These are phyloP conservation scores for Sciaenops ocellatus DNA, from an alignment of 2,797 vertebrate species.

Conservation along the genomic window DNA sequence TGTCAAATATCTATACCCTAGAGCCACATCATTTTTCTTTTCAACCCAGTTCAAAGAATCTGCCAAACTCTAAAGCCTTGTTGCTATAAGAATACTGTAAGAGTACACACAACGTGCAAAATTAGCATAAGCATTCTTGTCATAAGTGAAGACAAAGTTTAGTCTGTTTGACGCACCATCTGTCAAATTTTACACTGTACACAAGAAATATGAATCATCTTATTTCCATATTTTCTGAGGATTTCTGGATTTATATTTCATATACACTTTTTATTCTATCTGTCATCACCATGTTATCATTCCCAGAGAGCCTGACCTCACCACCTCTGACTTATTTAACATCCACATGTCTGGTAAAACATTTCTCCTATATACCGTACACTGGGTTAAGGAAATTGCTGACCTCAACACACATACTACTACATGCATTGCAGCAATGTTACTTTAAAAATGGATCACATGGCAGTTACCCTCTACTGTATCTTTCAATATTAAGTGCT, in stretches of 20 bases:
- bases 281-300: not conserved
- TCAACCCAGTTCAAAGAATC: slow-evolving; percentile 21
- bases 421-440: not conserved
- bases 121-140: not conserved
- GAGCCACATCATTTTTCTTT: slow-evolving; percentile 38
- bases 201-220: not conserved
- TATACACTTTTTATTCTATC: not conserved
- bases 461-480: not conserved
- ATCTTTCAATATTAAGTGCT: not conserved
- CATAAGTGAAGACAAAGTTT: slow-evolving; percentile 13
- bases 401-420: slow-evolving; percentile 8
- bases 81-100: not conserved
- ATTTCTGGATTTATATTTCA: slow-evolving; percentile 1
- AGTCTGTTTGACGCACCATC: not conserved
- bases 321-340: not conserved
- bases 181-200: not conserved
- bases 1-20: slow-evolving; percentile 51
- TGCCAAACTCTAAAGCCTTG: not conserved
- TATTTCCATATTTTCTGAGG: not conserved
- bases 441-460: slow-evolving; percentile 4
- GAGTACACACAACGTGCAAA: not conserved
- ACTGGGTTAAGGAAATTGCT: slow-evolving; percentile 1
- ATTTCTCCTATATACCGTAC: not conserved
- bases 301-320: not conserved
- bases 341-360: slow-evolving; percentile 1